Conservation (phyloP, 2,113 vertebrate species). For the Coracopsis vasa region DNA sequence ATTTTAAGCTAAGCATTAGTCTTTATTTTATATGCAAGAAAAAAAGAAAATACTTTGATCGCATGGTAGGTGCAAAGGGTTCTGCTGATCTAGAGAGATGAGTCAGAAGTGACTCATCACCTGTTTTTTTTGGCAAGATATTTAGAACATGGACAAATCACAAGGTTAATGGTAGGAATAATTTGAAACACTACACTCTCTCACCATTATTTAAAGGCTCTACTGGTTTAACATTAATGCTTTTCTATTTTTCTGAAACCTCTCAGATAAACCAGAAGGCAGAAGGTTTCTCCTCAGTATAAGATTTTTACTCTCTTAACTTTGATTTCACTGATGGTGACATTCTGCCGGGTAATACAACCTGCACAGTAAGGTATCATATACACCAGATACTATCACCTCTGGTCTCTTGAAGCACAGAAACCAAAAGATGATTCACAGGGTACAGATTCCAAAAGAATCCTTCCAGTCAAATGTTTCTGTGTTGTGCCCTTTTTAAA, state of each 20-base stretch:
- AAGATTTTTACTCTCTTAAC: not conserved
- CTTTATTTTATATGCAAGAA: slow-evolving; percentile 8
- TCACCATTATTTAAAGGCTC: not conserved
- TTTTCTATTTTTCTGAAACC: not conserved
- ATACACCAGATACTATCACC: not conserved
- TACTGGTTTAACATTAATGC: not conserved
- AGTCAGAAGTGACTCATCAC: slow-evolving; percentile 68
- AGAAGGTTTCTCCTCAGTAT: not conserved
- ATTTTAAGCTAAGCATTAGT: not conserved
- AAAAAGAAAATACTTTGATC: slow-evolving; percentile 30
- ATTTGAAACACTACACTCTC: not conserved
- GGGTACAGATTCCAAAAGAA: not conserved
- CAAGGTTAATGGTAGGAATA: slow-evolving; percentile 47
- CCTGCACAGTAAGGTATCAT: not conserved
- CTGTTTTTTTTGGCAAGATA: slow-evolving; percentile 59
- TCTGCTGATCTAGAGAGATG: slow-evolving; percentile 55
- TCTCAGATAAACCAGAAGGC: not conserved
- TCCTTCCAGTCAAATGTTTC: not conserved
- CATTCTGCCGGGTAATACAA: not conserved
- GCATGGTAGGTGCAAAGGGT: slow-evolving; percentile 42
- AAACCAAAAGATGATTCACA: not conserved
- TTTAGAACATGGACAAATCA: slow-evolving; percentile 43
- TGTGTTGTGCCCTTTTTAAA: not conserved
- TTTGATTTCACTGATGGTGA: not conserved
- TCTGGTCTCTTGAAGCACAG: not conserved